Evolutionary conservation across 2,797 vertebrate genomes (phyloP).

Genomic region (Lacerta agilis): DNA sequence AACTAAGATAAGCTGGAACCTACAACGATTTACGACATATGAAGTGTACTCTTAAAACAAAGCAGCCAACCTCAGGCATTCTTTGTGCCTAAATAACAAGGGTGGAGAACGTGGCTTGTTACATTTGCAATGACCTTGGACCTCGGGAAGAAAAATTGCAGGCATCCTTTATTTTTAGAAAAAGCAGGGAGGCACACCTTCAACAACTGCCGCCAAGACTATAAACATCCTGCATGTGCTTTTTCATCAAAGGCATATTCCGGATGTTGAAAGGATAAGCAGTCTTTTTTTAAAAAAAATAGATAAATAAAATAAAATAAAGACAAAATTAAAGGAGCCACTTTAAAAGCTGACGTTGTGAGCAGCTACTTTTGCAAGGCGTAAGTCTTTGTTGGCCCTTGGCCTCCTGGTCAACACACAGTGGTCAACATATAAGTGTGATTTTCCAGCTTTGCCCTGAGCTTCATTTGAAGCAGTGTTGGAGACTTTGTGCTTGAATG

Average conservation of each 20-base stretch:
- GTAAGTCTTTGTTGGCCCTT: not conserved
- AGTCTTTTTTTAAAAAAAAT: not conserved
- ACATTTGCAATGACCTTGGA: constrained; percentile 27
- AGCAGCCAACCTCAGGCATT: not conserved
- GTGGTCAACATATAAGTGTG: not conserved
- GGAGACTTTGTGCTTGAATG: not conserved
- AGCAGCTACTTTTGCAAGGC: not conserved
- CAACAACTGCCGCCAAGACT: constrained; percentile 1
- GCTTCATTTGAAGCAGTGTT: not conserved
- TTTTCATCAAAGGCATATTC: constrained; percentile 1
- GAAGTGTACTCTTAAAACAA: constrained; percentile 8
- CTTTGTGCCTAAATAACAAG: constrained; percentile 24
- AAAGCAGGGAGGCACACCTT: not conserved
- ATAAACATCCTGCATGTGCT: constrained; percentile 16
- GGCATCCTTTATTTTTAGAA: constrained; percentile 29
- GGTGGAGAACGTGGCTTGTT: not conserved
- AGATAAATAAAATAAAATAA: too few species aligned
- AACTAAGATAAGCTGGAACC: constrained; percentile 22
- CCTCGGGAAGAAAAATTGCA: not conserved
- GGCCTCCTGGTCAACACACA: not conserved
- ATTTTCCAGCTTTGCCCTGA: not conserved
- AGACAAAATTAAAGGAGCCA: not conserved
- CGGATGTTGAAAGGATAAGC: constrained; percentile 15
- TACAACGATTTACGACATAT: constrained; percentile 39
- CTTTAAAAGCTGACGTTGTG: not conserved